Conservation (phyloP, 2,113 vertebrate genomes). For the Triplophysa siluroides region DNA sequence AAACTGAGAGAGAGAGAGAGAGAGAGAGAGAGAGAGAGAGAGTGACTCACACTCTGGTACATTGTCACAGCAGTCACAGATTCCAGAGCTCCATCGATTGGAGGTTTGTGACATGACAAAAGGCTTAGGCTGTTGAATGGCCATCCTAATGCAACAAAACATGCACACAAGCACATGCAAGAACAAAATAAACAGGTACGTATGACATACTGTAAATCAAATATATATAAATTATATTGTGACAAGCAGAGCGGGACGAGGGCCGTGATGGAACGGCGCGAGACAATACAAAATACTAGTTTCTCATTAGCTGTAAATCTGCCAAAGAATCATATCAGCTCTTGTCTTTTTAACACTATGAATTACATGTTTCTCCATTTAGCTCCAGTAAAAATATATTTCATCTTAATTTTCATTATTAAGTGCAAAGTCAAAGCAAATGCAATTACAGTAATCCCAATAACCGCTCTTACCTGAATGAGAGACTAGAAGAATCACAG, state of each 20-base stretch:
- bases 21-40: neutral
- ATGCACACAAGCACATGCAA: too few species aligned
- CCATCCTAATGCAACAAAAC: too few species aligned
- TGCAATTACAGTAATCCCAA: neutral
- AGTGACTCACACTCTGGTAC: constrained; percentile 60
- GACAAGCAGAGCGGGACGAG: too few species aligned
- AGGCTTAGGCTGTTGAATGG: too few species aligned
- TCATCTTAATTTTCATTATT: neutral
- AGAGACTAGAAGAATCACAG: neutral
- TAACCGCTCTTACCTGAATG: neutral
- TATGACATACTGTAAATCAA: too few species aligned
- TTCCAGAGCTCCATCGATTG: constrained; percentile 66
- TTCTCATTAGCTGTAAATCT: too few species aligned
- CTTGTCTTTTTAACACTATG: neutral
- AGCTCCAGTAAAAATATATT: neutral
- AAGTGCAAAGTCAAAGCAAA: neutral
- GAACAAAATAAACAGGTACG: too few species aligned
- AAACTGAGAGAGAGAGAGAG: neutral
- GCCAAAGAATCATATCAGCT: neutral
- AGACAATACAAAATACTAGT: neutral
- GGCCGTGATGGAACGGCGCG: too few species aligned
- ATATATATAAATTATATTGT: too few species aligned
- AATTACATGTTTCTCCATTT: neutral
- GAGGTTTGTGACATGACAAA: neutral
- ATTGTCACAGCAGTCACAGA: constrained; percentile 67